Evolutionary conservation across 2,888 invertebrate genomes (phyloP).

Genomic region (Macrophya alboannulata): DNA sequence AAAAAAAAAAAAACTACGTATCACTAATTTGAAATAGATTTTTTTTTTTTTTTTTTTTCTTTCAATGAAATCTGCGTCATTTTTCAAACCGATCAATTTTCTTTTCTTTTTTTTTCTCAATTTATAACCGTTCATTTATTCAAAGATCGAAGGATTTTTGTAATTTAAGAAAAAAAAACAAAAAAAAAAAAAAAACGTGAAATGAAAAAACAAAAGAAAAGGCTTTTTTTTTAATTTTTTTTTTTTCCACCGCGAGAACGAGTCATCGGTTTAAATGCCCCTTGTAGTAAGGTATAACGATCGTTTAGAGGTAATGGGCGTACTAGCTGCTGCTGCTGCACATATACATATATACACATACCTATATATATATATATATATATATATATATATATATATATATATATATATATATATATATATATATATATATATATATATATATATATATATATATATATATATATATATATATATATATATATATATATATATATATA

Average conservation of each 20-base stretch:
- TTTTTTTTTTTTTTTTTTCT: no score
- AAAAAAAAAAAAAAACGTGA: neutral
- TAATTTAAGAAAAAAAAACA: neutral
- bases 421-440: no score
- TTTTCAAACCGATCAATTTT: neutral
- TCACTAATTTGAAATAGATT: neutral
- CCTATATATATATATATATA: no score
- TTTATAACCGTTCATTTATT: neutral
- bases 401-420: no score
- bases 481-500: no score
- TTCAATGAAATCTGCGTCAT: neutral
- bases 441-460: no score
- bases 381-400: no score
- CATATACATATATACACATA: no score
- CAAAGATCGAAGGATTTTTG: neutral
- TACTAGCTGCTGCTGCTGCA: neutral
- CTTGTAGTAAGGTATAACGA: neutral
- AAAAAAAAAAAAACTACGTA: no score
- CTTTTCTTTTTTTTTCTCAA: neutral
- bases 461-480: no score
- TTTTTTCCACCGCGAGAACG: neutral
- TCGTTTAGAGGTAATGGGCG: conserved; percentile 3
- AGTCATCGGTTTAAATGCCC: conserved; percentile 22
- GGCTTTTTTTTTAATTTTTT: no score
- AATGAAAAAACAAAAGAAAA: no score